Conservation (phyloP, 2,888 invertebrate genomes). For the Nipponacmea schrenckii region DNA sequence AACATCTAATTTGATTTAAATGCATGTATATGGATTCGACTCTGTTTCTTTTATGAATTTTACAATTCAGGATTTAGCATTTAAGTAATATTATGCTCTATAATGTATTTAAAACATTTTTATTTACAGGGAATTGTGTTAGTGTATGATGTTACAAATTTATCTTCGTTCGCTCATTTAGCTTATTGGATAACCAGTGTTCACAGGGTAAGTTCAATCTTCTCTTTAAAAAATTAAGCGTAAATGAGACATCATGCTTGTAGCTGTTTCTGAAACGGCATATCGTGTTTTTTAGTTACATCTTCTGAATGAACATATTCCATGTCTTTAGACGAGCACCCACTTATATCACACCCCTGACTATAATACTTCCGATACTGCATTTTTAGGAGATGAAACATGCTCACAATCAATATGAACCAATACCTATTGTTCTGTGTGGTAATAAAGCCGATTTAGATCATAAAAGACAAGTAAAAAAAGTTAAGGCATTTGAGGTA, state of each 20-base stretch:
- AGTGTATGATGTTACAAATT: slow-evolving; percentile 90
- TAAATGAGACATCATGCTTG: too few species aligned
- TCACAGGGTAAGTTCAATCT: slow-evolving; percentile 77
- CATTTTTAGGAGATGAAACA: slow-evolving; percentile 37
- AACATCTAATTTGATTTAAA: too few species aligned
- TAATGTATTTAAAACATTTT: neutral
- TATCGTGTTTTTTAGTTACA: too few species aligned
- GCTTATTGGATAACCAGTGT: slow-evolving; percentile 91
- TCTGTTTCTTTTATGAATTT: too few species aligned
- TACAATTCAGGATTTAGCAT: too few species aligned
- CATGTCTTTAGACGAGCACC: too few species aligned
- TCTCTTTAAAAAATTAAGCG: neutral
- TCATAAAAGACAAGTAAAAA: slow-evolving; percentile 41
- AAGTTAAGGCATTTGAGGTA: slow-evolving; percentile 47
- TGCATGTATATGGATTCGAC: too few species aligned
- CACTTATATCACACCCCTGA: too few species aligned
- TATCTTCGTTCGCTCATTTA: slow-evolving; percentile 89
- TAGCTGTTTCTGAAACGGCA: too few species aligned
- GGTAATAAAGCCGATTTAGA: slow-evolving; percentile 61
- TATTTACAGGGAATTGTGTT: slow-evolving; percentile 80
- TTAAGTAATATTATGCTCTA: too few species aligned
- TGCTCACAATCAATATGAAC: slow-evolving; percentile 51
- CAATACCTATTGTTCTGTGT: slow-evolving; percentile 57
- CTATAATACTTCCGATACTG: too few species aligned
- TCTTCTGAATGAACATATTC: too few species aligned